Percentiles rank a stretch among this genome's conserved stretches.
These are phyloP conservation scores for Leucopternis melanops DNA, from an alignment of 2,113 vertebrate genomes.

Conservation along the genomic window DNA sequence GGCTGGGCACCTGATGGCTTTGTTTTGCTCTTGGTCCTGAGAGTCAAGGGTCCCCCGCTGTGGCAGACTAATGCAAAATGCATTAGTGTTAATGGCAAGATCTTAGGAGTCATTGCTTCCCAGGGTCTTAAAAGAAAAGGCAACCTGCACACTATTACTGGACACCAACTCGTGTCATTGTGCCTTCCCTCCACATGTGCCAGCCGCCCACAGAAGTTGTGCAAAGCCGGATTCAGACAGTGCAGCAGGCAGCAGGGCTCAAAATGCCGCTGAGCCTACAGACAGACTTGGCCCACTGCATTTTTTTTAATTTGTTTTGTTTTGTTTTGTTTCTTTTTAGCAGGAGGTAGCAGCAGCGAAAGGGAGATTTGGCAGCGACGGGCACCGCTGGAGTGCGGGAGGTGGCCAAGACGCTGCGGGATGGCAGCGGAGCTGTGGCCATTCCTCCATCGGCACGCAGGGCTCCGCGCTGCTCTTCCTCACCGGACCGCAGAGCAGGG, in stretches of 20 bases:
- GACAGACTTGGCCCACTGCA: neutral
- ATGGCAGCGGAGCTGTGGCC: neutral
- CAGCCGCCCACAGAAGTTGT: neutral
- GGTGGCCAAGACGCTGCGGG: neutral
- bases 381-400: neutral
- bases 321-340: neutral
- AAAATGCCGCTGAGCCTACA: neutral
- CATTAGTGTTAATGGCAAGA: neutral
- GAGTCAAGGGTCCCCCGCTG: neutral
- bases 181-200: accelerated
- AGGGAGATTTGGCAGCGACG: neutral
- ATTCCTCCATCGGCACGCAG: neutral
- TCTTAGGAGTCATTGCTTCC: neutral
- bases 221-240: neutral
- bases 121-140: neutral
- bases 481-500: neutral
- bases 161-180: accelerated
- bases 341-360: neutral
- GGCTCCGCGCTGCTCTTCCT: neutral
- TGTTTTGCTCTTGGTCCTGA: neutral
- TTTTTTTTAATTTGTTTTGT: too few relatives aligned
- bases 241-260: neutral
- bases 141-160: neutral
- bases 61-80: neutral
- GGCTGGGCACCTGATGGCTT: neutral